These are phyloP conservation scores for Streptopelia turtur DNA, from an alignment of 2,797 vertebrate genomes.

Conservation along the genomic window DNA sequence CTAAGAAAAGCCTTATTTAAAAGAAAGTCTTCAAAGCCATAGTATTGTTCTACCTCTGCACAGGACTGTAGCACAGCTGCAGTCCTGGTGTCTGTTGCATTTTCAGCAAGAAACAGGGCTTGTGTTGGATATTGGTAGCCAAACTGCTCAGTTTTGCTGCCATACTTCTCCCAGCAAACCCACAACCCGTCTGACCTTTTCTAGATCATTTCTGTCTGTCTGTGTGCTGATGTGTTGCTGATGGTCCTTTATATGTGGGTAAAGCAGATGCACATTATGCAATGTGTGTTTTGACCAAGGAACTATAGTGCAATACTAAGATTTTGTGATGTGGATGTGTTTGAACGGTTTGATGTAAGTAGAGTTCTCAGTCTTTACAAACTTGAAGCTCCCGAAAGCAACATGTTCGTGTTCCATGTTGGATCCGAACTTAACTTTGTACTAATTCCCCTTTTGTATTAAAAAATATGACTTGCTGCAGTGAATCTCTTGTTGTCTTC, in stretches of 20 bases:
- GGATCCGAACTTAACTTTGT: neutral
- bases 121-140: neutral
- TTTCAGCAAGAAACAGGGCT: neutral
- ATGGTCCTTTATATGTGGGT: neutral
- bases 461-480: neutral
- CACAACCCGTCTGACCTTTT: neutral
- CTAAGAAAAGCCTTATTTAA: neutral
- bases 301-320: constrained; percentile 36
- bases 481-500: neutral
- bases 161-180: neutral
- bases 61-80: neutral
- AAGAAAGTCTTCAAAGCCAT: neutral
- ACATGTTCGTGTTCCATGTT: neutral
- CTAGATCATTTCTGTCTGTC: neutral
- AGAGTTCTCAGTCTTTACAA: neutral
- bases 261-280: neutral
- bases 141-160: neutral
- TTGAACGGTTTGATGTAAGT: constrained; percentile 5
- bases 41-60: neutral
- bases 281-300: neutral
- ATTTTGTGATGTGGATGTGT: neutral
- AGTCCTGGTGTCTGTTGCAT: neutral
- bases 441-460: constrained; percentile 1
- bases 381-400: neutral
- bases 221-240: neutral